Evolutionary conservation across 2,113 vertebrate genomes (phyloP).

Genomic region (Rynchops niger): DNA sequence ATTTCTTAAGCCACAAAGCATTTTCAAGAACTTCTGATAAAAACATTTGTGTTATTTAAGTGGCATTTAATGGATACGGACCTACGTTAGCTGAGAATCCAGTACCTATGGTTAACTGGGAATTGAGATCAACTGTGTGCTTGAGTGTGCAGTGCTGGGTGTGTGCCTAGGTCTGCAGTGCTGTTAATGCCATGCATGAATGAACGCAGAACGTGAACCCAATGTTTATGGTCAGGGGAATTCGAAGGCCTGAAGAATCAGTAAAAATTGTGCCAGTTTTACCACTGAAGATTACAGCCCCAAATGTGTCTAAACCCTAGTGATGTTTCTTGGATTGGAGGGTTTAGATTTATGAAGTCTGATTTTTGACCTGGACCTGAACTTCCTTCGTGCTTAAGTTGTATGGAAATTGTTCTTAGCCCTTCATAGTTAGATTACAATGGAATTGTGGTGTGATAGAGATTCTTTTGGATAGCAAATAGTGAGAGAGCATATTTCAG

Average conservation of each 20-base stretch:
- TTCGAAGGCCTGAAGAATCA: not conserved
- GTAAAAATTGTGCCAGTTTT: not conserved
- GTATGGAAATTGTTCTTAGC: not conserved
- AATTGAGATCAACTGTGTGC: not conserved
- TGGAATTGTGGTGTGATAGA: not conserved
- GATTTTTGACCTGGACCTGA: not conserved
- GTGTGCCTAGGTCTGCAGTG: not conserved
- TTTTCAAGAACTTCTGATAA: too few relatives aligned
- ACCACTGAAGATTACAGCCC: not conserved
- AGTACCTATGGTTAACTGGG: not conserved
- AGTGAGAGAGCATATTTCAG: not conserved
- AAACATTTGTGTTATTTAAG: not conserved
- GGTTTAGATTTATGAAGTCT: not conserved
- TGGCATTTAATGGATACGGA: not conserved
- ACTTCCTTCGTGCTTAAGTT: not conserved
- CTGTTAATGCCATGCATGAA: not conserved
- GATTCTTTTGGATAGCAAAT: not conserved
- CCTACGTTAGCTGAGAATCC: not conserved
- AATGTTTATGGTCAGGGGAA: not conserved
- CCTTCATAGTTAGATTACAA: not conserved
- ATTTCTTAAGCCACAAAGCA: not conserved
- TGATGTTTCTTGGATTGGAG: not conserved
- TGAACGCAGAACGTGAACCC: not conserved
- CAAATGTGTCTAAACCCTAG: not conserved
- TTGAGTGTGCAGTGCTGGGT: not conserved